These are phyloP conservation scores for Philypnodon macrostomus DNA, from an alignment of 2,797 vertebrate species.

Conservation along the genomic window DNA sequence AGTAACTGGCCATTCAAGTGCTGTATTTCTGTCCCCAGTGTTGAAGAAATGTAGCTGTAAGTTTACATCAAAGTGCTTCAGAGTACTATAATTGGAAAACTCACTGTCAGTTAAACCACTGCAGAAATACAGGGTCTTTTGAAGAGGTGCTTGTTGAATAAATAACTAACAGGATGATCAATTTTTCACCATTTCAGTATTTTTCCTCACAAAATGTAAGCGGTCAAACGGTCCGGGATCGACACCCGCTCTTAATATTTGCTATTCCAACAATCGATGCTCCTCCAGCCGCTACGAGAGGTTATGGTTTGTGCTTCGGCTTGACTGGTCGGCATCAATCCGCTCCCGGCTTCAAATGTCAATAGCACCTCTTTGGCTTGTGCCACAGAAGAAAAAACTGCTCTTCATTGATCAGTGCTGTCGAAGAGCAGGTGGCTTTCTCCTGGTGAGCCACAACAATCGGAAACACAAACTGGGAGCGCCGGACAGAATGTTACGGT, in stretches of 20 bases:
- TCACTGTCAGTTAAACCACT: no score
- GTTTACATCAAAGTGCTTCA: no score
- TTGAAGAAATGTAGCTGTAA: no score
- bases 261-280: constrained; percentile 86
- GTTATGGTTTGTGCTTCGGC: constrained; percentile 88
- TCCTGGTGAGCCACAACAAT: constrained; percentile 74
- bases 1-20: no score
- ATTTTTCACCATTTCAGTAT: constrained; percentile 13
- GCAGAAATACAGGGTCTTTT: constrained; percentile 1
- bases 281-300: constrained; percentile 82
- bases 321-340: constrained; percentile 86
- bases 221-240: constrained; percentile 9
- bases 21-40: no score
- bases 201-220: constrained; percentile 22
- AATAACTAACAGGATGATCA: constrained; percentile 4
- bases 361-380: constrained; percentile 86
- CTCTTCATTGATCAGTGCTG: constrained; percentile 90
- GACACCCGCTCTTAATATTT: constrained; percentile 75
- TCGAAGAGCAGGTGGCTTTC: constrained; percentile 83
- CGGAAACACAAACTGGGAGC: constrained; percentile 73
- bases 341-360: constrained; percentile 85
- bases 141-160: constrained; percentile 10
- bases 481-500: constrained; percentile 69
- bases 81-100: no score
- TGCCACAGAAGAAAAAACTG: constrained; percentile 66